Evolutionary conservation across 2,113 vertebrate species (phyloP).

Genomic region (Phyllopteryx taeniolatus): DNA sequence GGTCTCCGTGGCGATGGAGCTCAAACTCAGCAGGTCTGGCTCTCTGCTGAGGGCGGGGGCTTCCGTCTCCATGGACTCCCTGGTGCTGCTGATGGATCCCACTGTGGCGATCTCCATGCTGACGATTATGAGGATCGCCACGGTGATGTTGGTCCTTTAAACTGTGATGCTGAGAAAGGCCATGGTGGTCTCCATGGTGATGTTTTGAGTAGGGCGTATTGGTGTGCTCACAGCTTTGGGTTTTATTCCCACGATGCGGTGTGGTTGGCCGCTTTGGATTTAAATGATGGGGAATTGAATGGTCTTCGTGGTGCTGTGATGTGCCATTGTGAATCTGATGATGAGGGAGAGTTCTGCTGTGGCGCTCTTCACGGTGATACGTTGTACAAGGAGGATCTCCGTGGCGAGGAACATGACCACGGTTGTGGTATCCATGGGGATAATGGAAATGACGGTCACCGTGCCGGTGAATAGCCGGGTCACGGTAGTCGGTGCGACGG

Average conservation of each 20-base stretch:
- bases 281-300: slow-evolving; percentile 7
- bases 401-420: slow-evolving; percentile 9
- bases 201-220: neutral
- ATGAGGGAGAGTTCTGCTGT: slow-evolving; percentile 1
- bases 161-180: slow-evolving; percentile 4
- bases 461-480: neutral
- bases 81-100: neutral
- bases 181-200: slow-evolving; percentile 8
- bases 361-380: neutral
- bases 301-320: slow-evolving; percentile 7
- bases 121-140: neutral
- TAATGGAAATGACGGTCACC: slow-evolving; percentile 18
- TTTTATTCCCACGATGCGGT: slow-evolving; percentile 11
- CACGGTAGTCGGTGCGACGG: slow-evolving; percentile 23
- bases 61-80: slow-evolving; percentile 4
- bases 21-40: neutral
- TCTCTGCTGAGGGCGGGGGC: neutral
- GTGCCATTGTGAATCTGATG: slow-evolving; percentile 12
- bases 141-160: neutral
- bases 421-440: slow-evolving; percentile 12
- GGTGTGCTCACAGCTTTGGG: slow-evolving; percentile 9
- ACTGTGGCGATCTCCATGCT: slow-evolving; percentile 12
- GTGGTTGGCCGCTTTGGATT: neutral
- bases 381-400: neutral
- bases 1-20: neutral